Conservation (phyloP, 2,113 vertebrate species). For the Saguinus midas region DNA sequence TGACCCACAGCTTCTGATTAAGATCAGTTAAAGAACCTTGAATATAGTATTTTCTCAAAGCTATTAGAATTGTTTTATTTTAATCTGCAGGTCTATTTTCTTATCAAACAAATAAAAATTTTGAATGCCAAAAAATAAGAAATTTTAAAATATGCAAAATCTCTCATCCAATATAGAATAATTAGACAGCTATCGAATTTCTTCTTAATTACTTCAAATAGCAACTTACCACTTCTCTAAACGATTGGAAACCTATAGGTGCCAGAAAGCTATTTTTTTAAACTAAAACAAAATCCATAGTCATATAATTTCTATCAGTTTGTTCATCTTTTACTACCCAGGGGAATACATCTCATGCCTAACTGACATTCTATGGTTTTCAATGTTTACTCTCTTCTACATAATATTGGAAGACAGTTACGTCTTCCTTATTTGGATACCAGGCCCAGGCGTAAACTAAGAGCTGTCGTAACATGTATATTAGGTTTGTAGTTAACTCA, state of each 20-base stretch:
- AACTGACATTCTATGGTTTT: slow-evolving; percentile 38
- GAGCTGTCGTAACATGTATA: not conserved
- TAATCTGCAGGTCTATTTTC: not conserved
- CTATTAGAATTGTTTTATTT: not conserved
- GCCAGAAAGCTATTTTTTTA: slow-evolving; percentile 8
- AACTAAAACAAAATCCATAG: slow-evolving; percentile 22
- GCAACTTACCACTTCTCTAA: slow-evolving; percentile 11
- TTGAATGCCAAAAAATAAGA: slow-evolving; percentile 21
- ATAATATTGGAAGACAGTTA: slow-evolving; percentile 24
- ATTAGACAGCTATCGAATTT: not conserved
- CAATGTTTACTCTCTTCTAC: not conserved
- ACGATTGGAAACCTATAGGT: not conserved
- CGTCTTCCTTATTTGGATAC: not conserved
- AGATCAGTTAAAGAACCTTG: not conserved
- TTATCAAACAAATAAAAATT: not conserved
- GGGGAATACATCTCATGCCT: slow-evolving; percentile 22
- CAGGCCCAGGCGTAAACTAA: not conserved
- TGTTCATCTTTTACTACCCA: slow-evolving; percentile 40
- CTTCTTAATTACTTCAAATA: not conserved
- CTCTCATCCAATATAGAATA: not conserved
- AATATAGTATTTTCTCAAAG: not conserved
- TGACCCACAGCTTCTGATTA: not conserved
- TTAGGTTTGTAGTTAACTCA: slow-evolving; percentile 13
- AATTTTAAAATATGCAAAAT: not conserved
- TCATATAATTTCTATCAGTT: slow-evolving; percentile 4